Percentiles rank a stretch among this genome's conserved stretches.
These are phyloP conservation scores for Pyralis farinalis DNA, from an alignment of 2,888 invertebrate species.

Conservation along the genomic window DNA sequence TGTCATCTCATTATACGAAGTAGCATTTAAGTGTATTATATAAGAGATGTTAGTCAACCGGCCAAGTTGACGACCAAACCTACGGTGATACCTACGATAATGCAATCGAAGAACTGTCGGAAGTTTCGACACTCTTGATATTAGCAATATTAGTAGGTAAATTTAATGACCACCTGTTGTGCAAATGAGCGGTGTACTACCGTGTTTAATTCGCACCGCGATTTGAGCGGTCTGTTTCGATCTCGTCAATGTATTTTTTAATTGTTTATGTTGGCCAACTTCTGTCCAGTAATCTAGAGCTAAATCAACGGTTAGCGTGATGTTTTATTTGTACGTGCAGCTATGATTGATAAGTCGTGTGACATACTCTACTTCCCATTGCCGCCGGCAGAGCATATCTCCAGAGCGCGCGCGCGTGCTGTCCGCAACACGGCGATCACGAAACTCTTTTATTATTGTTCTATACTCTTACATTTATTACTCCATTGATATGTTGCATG, in stretches of 20 bases:
- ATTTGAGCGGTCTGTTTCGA: no score
- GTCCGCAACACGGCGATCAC: constrained; percentile 38
- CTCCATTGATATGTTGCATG: constrained; percentile 56
- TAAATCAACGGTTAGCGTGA: constrained; percentile 24
- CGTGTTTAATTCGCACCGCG: no score
- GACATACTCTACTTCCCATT: constrained; percentile 62
- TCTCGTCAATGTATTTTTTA: no score
- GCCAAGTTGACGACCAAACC: constrained; percentile 59
- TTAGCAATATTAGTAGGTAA: constrained; percentile 35
- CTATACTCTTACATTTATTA: constrained; percentile 48
- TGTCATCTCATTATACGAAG: constrained; percentile 29
- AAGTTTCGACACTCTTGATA: constrained; percentile 61
- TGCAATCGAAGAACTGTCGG: constrained; percentile 56
- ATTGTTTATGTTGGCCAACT: constrained; percentile 14
- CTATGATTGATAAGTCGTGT: constrained; percentile 60
- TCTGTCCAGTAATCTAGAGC: constrained; percentile 15
- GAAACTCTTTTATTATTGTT: constrained; percentile 51
- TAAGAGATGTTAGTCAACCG: constrained; percentile 65
- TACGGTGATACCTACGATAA: constrained; percentile 45
- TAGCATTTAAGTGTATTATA: constrained; percentile 39
- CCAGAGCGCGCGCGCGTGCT: constrained; percentile 32
- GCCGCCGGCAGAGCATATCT: constrained; percentile 30
- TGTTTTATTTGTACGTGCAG: constrained; percentile 31
- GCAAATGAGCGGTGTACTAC: no score
- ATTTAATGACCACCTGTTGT: constrained; percentile 23